phyloP scores from a whole-genome alignment of 2,797 vertebrate species.

The Scyliorhinus canicula region DNA sequence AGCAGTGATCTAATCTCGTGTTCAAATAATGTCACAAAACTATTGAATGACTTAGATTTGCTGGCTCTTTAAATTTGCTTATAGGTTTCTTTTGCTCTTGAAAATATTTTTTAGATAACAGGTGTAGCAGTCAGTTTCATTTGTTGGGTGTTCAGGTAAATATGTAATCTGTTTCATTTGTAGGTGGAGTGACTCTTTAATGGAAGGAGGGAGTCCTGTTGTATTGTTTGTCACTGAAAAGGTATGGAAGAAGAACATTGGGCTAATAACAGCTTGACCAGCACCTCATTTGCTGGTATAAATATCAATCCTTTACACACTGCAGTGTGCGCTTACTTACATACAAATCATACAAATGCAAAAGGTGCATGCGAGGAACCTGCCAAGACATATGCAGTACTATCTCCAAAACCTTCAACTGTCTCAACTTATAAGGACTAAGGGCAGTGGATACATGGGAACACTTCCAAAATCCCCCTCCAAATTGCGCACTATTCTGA shows the following conservation, averaged over 20 bases:
- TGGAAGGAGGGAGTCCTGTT: slow-evolving; percentile 61
- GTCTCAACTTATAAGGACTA: neutral
- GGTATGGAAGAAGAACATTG: slow-evolving; percentile 55
- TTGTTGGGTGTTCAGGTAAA: neutral
- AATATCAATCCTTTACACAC: neutral
- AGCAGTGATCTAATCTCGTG: neutral
- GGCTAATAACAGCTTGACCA: neutral
- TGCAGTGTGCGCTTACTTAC: no score
- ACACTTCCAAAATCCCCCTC: neutral
- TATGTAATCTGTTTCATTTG: slow-evolving; percentile 44
- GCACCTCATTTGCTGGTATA: neutral
- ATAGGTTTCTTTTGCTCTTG: neutral
- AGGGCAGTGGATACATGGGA: neutral
- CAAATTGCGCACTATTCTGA: no score
- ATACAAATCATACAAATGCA: neutral
- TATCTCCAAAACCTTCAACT: neutral
- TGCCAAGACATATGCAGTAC: neutral
- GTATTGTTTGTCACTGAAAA: slow-evolving; percentile 77
- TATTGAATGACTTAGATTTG: neutral
- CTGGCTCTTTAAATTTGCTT: neutral
- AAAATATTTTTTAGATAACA: neutral
- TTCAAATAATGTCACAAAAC: neutral
- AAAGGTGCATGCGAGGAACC: neutral
- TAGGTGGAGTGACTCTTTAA: slow-evolving; percentile 77
- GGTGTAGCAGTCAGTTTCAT: neutral